Evolutionary conservation across 2,797 vertebrate genomes (phyloP).

Genomic region (Menidia menidia): DNA sequence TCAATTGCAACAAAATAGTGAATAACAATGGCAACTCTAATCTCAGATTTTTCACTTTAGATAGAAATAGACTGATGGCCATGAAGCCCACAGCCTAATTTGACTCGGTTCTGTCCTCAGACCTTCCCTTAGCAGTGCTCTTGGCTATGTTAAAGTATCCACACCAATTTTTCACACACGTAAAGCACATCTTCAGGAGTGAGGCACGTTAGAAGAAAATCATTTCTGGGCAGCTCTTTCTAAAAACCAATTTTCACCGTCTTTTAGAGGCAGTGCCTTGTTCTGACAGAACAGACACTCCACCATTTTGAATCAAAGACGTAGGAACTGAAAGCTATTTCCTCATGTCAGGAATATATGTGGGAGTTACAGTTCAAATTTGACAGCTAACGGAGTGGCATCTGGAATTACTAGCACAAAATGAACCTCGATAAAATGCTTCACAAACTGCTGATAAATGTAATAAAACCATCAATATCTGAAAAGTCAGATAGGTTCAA

Average conservation of each 20-base stretch:
- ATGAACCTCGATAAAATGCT: no score
- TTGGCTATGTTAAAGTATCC: constrained; percentile 32
- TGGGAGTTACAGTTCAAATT: constrained; percentile 28
- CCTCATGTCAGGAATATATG: constrained; percentile 29
- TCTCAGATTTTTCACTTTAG: constrained; percentile 29
- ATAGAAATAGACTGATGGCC: constrained; percentile 16
- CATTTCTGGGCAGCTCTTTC: constrained; percentile 40
- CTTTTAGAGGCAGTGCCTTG: constrained; percentile 32
- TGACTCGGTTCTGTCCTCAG: constrained; percentile 13
- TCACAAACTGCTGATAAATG: no score
- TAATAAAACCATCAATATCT: no score
- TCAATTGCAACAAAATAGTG: constrained; percentile 26
- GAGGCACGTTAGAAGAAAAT: constrained; percentile 28
- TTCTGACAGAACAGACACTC: constrained; percentile 30
- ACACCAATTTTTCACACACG: constrained; percentile 46
- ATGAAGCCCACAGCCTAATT: constrained; percentile 17
- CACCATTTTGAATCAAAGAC: constrained; percentile 8
- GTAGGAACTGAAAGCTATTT: constrained; percentile 17
- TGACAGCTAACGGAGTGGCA: constrained; percentile 23
- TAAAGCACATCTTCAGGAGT: constrained; percentile 36
- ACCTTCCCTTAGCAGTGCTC: constrained; percentile 10
- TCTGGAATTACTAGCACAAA: constrained; percentile 14
- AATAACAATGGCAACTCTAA: constrained; percentile 35
- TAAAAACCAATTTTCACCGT: constrained; percentile 46
- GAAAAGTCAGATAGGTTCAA: constrained; percentile 4